Evolutionary conservation across 2,888 invertebrate genomes (phyloP).

Genomic region (Eilema sororculum): DNA sequence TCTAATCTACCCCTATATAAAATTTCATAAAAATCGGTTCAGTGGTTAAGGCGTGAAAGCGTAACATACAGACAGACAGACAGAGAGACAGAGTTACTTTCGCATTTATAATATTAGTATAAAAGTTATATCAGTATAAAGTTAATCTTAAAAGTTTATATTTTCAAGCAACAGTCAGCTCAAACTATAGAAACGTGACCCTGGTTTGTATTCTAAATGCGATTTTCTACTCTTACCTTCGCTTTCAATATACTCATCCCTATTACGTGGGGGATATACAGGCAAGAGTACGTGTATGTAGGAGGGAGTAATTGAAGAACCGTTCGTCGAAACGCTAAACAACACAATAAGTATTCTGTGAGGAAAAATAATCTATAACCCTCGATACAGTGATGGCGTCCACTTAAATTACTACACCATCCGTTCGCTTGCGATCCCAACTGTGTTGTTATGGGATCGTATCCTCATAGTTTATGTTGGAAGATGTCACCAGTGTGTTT

Average conservation of each 20-base stretch:
- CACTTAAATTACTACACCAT: background rate
- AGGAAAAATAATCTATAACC: background rate
- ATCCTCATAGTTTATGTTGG: background rate
- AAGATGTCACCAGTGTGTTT: background rate
- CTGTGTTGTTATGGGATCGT: background rate
- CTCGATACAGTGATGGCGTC: background rate
- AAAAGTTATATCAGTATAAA: no score
- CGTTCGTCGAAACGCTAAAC: background rate
- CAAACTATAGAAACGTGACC: background rate
- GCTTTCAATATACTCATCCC: background rate
- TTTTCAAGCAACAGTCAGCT: background rate
- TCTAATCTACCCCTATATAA: no score
- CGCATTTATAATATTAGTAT: no score
- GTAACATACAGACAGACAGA: no score
- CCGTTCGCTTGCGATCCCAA: background rate
- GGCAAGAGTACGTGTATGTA: background rate
- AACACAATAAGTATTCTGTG: background rate
- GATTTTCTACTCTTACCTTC: background rate
- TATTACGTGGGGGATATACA: background rate
- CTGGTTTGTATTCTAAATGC: background rate
- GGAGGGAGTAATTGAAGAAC: background rate
- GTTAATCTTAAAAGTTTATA: no score
- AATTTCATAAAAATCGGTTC: no score
- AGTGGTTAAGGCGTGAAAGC: no score
- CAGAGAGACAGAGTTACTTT: no score